Evolutionary conservation across 2,888 invertebrate species (phyloP).

Genomic region (Criorhina ranunculi): DNA sequence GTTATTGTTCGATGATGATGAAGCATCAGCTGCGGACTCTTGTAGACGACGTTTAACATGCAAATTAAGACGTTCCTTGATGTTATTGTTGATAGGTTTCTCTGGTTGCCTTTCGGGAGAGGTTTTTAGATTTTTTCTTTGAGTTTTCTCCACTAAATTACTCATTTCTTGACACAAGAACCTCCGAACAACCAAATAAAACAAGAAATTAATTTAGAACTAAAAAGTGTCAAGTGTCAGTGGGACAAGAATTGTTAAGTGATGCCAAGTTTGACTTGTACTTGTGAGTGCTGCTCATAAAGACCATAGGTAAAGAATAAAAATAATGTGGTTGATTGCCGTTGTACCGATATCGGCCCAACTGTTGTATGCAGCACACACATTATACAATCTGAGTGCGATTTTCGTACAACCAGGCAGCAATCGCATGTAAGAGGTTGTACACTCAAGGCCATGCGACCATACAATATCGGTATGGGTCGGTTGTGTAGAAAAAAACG

Average conservation of each 20-base stretch:
- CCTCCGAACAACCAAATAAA: background rate
- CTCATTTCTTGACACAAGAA: slow-evolving; percentile 36
- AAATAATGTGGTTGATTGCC: too few species aligned
- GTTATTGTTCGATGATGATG: slow-evolving; percentile 35
- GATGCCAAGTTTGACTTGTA: slow-evolving; percentile 25
- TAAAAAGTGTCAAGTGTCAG: slow-evolving; percentile 23
- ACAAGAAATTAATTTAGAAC: background rate
- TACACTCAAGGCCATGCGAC: too few species aligned
- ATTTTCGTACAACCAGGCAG: too few species aligned
- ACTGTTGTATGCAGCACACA: too few species aligned
- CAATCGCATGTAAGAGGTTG: too few species aligned
- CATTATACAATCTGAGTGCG: too few species aligned
- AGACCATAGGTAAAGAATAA: too few species aligned
- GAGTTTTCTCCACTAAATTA: slow-evolving; percentile 26
- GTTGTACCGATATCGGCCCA: too few species aligned
- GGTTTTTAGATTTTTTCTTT: slow-evolving; percentile 76
- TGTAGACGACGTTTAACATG: slow-evolving; percentile 83
- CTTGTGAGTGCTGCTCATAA: too few species aligned
- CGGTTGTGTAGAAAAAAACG: too few species aligned
- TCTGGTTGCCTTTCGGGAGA: slow-evolving; percentile 75
- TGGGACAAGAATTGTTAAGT: slow-evolving; percentile 8
- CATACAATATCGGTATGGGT: too few species aligned
- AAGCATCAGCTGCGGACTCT: slow-evolving; percentile 76
- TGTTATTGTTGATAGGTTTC: slow-evolving; percentile 78
- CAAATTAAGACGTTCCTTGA: slow-evolving; percentile 82